Evolutionary conservation across 1,140 invertebrate genomes (phyloP).

Genomic region (Drosophila nannoptera): DNA sequence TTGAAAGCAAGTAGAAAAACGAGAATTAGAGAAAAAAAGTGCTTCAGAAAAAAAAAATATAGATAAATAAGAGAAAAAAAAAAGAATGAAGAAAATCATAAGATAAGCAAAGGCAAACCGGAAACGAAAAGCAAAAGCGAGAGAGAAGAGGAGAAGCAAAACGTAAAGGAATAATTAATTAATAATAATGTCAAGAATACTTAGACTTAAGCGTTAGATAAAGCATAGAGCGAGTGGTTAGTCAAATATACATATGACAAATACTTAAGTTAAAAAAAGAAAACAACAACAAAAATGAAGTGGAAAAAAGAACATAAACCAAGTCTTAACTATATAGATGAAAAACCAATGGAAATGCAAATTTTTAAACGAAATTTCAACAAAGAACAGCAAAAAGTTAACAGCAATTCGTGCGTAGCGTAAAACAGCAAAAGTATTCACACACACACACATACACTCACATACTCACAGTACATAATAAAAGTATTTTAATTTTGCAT

Average conservation of each 20-base stretch:
- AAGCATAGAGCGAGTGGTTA: conserved; percentile 44
- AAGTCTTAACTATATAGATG: conserved; percentile 13
- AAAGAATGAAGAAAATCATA: too few species aligned
- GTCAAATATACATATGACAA: conserved; percentile 59
- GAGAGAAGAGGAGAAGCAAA: conserved; percentile 5
- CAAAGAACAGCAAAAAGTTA: conserved; percentile 70
- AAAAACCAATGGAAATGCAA: conserved; percentile 39
- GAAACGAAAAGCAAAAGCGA: conserved; percentile 16
- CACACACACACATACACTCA: conserved; percentile 11
- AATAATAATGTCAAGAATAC: conserved; percentile 11
- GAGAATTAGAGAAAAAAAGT: conserved; percentile 14
- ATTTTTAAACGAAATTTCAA: conserved; percentile 66
- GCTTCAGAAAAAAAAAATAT: not conserved
- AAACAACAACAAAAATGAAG: conserved; percentile 10
- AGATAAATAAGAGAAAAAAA: too few species aligned
- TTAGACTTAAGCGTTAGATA: conserved; percentile 38
- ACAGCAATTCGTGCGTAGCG: conserved; percentile 68
- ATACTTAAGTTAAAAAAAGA: conserved; percentile 49
- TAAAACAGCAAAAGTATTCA: conserved; percentile 50
- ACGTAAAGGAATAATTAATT: conserved; percentile 4
- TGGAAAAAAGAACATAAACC: conserved; percentile 1
- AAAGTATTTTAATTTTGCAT: conserved; percentile 18
- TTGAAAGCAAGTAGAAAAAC: conserved; percentile 2
- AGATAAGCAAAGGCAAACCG: conserved; percentile 30
- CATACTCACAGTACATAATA: conserved; percentile 2